Evolutionary conservation across 1,140 invertebrate species (phyloP).

Genomic region (Anoplophora glabripennis): DNA sequence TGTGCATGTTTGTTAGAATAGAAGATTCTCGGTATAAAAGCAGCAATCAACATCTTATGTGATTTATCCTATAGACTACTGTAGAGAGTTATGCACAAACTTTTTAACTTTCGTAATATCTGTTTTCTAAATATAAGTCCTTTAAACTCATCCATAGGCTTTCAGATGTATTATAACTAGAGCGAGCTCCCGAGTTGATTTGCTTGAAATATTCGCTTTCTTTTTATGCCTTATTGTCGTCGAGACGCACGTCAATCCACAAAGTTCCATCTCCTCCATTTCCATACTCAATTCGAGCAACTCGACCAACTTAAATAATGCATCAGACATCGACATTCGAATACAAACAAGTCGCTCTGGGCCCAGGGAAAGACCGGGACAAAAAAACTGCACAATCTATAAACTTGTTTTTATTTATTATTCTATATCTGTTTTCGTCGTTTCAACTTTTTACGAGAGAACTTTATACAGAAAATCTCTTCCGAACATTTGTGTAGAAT

Average conservation of each 20-base stretch:
- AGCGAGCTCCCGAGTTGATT: too few species aligned
- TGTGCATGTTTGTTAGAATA: too few species aligned
- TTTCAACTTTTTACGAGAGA: conserved; percentile 26
- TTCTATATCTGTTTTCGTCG: conserved; percentile 32
- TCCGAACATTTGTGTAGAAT: conserved; percentile 26
- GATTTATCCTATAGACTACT: too few species aligned
- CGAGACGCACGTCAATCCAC: not conserved
- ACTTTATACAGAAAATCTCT: conserved; percentile 25
- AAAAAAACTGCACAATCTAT: conserved; percentile 30
- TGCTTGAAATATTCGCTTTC: too few species aligned
- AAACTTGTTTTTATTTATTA: conserved; percentile 23
- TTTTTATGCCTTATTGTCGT: not conserved
- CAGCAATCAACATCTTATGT: too few species aligned
- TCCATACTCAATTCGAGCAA: conserved; percentile 21
- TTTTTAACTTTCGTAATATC: too few species aligned
- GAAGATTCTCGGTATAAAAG: too few species aligned
- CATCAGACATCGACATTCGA: conserved; percentile 23
- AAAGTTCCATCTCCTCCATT: conserved; percentile 16
- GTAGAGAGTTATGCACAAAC: too few species aligned
- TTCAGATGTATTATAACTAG: too few species aligned
- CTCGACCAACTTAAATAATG: conserved; percentile 25
- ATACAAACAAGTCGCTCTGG: conserved; percentile 9
- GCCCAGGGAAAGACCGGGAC: not conserved
- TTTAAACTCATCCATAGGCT: too few species aligned
- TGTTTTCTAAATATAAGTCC: too few species aligned